Conservation (phyloP, 2,888 invertebrate genomes). For the Boloria selene region DNA sequence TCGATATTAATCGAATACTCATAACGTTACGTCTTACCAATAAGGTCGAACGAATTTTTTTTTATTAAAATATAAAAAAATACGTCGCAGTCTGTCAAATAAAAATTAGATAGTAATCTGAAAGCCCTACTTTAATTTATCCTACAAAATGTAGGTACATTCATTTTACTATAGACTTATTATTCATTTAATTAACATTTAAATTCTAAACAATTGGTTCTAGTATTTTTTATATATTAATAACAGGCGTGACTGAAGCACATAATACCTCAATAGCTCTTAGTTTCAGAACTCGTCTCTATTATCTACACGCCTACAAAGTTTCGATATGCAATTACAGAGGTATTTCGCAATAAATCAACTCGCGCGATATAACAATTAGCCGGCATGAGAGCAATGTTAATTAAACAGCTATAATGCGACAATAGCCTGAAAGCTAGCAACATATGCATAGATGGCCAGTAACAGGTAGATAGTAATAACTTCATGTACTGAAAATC, state of each 20-base stretch:
- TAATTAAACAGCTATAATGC: constrained; percentile 78
- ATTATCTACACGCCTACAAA: constrained; percentile 54
- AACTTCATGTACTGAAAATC: background rate
- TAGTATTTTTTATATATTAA: background rate
- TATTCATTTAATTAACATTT: no score
- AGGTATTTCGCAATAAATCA: constrained; percentile 81
- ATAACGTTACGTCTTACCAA: no score
- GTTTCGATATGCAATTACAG: constrained; percentile 76
- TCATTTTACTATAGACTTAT: no score
- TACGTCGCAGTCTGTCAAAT: no score
- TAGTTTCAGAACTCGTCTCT: background rate
- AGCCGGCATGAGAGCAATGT: constrained; percentile 81
- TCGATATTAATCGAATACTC: no score
- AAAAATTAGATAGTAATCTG: no score
- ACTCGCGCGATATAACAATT: constrained; percentile 82
- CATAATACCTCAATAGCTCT: background rate
- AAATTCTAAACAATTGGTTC: no score
- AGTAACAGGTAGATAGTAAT: background rate
- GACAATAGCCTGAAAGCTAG: constrained; percentile 32
- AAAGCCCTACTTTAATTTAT: no score
- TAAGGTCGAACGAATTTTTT: no score
- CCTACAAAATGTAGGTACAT: no score
- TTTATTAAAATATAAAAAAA: no score
- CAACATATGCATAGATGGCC: constrained; percentile 2
- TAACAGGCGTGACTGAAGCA: background rate